A percentile compares a stretch with the other conserved stretches of the same genome.
phyloP scores from a whole-genome alignment of 2,797 vertebrate genomes.

The Pseudochirops corinnae region DNA sequence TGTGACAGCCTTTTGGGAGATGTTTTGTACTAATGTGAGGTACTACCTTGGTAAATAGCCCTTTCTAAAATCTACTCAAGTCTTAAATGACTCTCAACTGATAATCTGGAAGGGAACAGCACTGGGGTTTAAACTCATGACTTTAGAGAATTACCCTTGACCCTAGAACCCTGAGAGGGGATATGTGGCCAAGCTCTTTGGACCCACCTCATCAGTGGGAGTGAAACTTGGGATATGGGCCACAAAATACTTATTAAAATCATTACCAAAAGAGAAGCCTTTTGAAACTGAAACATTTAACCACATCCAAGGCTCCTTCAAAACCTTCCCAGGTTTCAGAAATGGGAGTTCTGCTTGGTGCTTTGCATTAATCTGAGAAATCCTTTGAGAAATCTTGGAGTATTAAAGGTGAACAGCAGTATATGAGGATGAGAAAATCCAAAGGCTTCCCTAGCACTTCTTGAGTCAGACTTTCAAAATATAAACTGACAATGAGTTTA shows the following conservation, averaged over 20 bases:
- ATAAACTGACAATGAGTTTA: background rate
- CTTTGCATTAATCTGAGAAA: background rate
- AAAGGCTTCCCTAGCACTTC: background rate
- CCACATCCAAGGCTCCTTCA: slow-evolving; percentile 1
- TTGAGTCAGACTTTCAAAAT: background rate
- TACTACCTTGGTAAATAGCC: background rate
- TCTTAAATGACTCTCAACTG: background rate
- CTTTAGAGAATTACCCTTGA: background rate
- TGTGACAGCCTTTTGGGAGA: background rate
- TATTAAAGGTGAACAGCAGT: background rate
- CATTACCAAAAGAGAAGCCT: background rate
- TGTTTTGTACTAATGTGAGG: background rate
- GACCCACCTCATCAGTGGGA: background rate
- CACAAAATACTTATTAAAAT: background rate
- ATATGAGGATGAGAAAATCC: background rate
- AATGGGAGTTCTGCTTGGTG: slow-evolving; percentile 16
- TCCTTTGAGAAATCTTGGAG: background rate
- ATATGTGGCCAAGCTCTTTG: background rate
- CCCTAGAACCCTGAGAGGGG: background rate
- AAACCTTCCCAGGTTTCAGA: background rate
- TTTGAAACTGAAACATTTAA: slow-evolving; percentile 17
- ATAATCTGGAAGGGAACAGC: background rate
- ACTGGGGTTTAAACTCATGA: background rate
- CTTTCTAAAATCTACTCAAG: background rate
- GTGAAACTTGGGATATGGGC: background rate